Base-by-base conservation (phyloP, 2,113 vertebrate genomes). In the Manacus vitellinus region DNA sequence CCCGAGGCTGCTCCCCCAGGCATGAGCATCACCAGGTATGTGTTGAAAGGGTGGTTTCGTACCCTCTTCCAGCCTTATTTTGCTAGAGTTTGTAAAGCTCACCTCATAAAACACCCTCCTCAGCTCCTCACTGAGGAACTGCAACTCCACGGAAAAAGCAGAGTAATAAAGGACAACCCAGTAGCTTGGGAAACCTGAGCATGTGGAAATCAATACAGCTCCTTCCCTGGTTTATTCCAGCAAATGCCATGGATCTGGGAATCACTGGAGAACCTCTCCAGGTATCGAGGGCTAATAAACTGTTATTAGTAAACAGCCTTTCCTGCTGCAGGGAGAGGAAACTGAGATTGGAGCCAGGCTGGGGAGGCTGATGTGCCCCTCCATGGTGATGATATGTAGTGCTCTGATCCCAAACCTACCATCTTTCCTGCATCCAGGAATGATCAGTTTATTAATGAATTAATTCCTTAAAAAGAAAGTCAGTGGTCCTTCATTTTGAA, bases 241-340 rank as follows among this genome's bases (percentile, higher is more conserved):
- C 31, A 27, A 61, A 58, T 4, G 8, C 28, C 6, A 7, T 3
- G 27, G 88, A 63, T 75, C 86, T 63, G 74, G 66, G 87, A 96
- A 91, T 46, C 58, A 35, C 83, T 85, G 86, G 35, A 78, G 58
- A 94, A 85, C 49, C 58, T 83, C 91, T 77, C 83, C 81, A 81
- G 78, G 37, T 41, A 67, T 55, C 22, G 10, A 94, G 71, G 91
- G 81, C 30, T 94, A 85, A 55, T 54, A 73, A 92, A 96, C 85
- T 39, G 30, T 12, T 83, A 73, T 78, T 39, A 94, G 33, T 39
- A 13, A 39, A 20, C 35, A 41, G 76, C 63, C 61, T 83, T 54
- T 94, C 77, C 68, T 77, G 28, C 73, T 12, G 30, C 62, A 63
- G 54, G 23, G 43, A 58, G 79, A 80, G 82, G 88, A 47, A 91